Conservation (phyloP, 2,888 invertebrate species). For the Neoascia interrupta region DNA sequence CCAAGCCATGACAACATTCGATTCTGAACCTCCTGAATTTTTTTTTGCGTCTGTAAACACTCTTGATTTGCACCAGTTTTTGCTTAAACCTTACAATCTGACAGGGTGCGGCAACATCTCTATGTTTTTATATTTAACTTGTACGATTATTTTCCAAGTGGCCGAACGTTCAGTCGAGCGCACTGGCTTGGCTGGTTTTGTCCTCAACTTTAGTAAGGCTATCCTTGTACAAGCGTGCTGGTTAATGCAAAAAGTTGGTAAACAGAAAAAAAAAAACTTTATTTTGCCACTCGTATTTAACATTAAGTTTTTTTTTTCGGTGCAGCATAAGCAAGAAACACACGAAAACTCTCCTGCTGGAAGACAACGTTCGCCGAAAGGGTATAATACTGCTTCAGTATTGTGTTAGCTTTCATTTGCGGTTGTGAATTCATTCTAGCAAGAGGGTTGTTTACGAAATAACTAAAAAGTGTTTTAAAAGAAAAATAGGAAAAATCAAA, state of each 20-base stretch:
- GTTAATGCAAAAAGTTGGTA: constrained; percentile 47
- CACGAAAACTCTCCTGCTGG: no score
- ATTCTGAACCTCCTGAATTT: background rate
- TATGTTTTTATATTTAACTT: constrained; percentile 31
- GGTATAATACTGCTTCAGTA: no score
- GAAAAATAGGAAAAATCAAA: constrained; percentile 12
- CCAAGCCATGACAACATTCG: background rate
- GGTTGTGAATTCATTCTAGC: constrained; percentile 43
- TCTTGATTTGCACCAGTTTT: constrained; percentile 23
- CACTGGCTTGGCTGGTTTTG: constrained; percentile 58
- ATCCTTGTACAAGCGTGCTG: constrained; percentile 26
- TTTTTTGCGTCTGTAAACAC: constrained; percentile 1
- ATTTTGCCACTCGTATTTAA: constrained; percentile 56
- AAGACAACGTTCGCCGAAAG: constrained; percentile 47
- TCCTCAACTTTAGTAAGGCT: constrained; percentile 60
- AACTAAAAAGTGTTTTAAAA: constrained; percentile 8
- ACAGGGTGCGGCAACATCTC: constrained; percentile 18
- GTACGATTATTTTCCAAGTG: constrained; percentile 58
- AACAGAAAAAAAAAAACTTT: constrained; percentile 64
- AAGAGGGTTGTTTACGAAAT: constrained; percentile 34
- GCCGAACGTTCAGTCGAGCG: constrained; percentile 60
- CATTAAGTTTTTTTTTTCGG: constrained; percentile 33
- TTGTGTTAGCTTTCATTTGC: constrained; percentile 61
- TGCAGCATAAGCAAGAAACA: constrained; percentile 36
- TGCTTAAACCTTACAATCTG: constrained; percentile 3